Evolutionary conservation across 1,140 invertebrate genomes (phyloP).

Genomic region (Musca vetustissima): DNA sequence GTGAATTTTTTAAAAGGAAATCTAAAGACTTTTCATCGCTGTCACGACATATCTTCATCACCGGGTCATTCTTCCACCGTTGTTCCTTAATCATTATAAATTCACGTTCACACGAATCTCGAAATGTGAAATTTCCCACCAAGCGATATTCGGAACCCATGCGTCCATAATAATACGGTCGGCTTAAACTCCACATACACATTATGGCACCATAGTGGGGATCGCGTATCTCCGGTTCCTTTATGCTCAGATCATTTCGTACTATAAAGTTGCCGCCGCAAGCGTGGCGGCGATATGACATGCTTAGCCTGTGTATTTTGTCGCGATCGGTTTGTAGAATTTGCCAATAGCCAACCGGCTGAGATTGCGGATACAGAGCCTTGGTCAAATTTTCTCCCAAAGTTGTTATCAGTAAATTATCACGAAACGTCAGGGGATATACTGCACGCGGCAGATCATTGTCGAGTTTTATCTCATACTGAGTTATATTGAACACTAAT

Average conservation of each 20-base stretch:
- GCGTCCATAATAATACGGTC: not conserved
- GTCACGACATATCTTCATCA: slow-evolving; percentile 10
- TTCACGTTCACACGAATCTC: slow-evolving; percentile 42
- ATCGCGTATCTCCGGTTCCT: not conserved
- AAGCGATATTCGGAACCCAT: slow-evolving; percentile 27
- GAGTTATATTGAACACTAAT: slow-evolving; percentile 32
- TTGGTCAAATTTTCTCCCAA: not conserved
- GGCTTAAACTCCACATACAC: slow-evolving; percentile 16
- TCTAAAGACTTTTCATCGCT: slow-evolving; percentile 10
- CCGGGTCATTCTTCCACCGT: not conserved
- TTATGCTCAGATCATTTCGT: not conserved
- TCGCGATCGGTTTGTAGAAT: not conserved
- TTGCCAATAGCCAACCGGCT: not conserved
- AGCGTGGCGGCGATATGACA: not conserved
- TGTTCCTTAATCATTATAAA: slow-evolving; percentile 27
- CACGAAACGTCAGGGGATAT: not conserved
- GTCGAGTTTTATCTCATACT: not conserved
- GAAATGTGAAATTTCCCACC: slow-evolving; percentile 34
- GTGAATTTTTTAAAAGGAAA: not conserved
- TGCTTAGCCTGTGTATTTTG: not conserved
- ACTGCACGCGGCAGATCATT: not conserved
- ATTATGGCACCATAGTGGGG: not conserved
- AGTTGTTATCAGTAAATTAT: not conserved
- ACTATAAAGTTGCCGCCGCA: slow-evolving; percentile 14
- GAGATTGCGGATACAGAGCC: not conserved